Conservation (phyloP, 2,888 invertebrate species). For the Ypsolopha sequella region DNA sequence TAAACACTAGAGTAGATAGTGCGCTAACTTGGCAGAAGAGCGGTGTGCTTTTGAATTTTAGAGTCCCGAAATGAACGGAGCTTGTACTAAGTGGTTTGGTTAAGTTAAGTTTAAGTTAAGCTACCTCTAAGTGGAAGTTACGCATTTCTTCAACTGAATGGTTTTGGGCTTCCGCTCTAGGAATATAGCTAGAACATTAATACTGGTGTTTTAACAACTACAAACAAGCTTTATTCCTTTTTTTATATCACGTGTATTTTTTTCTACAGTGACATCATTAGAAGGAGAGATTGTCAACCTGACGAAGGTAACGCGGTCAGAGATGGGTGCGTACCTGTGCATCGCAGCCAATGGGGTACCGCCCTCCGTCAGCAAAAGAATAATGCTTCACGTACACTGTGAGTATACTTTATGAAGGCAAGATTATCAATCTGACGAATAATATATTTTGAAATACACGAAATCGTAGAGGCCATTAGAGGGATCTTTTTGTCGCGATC, state of each 20-base stretch:
- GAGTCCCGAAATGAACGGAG: background rate
- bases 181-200: too few relatives aligned
- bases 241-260: constrained; percentile 1
- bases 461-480: background rate
- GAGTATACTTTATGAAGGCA: constrained; percentile 58
- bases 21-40: constrained; percentile 23
- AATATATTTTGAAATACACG: background rate
- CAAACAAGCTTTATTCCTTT: background rate
- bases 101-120: background rate
- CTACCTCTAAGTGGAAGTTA: background rate
- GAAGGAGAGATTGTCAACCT: constrained; percentile 86
- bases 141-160: background rate
- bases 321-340: constrained; percentile 91
- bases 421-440: background rate
- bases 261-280: constrained; percentile 72
- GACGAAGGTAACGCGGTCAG: constrained; percentile 88
- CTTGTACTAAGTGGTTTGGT: background rate
- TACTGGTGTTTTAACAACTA: background rate
- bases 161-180: too few relatives aligned
- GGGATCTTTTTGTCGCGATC: too few relatives aligned
- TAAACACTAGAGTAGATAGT: constrained; percentile 52
- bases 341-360: constrained; percentile 91
- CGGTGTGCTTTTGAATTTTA: background rate
- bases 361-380: constrained; percentile 89
- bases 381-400: constrained; percentile 94